Evolutionary conservation across 1,140 invertebrate species (phyloP), one percentile per base, ranked within the genome.

Genomic region (Lucilia cuprina): DNA sequence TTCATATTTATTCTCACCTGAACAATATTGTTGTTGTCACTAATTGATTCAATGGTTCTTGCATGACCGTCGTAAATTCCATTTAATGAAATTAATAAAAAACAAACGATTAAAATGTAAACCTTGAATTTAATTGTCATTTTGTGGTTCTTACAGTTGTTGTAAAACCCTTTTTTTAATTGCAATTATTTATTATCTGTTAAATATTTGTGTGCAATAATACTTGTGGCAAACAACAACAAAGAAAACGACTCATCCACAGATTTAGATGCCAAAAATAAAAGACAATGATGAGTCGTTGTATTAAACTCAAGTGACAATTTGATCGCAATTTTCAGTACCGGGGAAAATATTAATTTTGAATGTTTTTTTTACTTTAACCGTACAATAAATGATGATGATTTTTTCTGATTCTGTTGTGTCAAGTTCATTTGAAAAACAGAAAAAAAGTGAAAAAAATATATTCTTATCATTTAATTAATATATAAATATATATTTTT

Each of bases 81-180:
- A 70, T 25, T 21, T n/a, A 60, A 60, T 60, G 55, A 17, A 70
- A 70, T 13, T 55, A 55, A 70, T 70, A 70, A 70, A 12, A 70
- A 12, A 10, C 65, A 21, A 70, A 70, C 65, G 12, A 70, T 70
- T 70, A 70, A 70, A 21, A 70, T 21, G 19, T 9, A 70, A 2
- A 70, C 65, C 65, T 70, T 70, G 65, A 70, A 21, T 70, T 70
- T 70, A 70, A 70, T 70, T 70, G 65, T 70, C 65, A 70, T 70
- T 70, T 70, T 70, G 17, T 70, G n/a, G n/a, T 70, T 25, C 5
- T 21, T 70, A 10, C 0, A 21, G 21, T 70, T 70, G 9, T 70
- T 70, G 21, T 21, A 21, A 70, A 10, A 25, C 19, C 10, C 9
- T 70, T 70, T 70, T 70, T 2, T 21, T 25, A 9, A 10, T 21